Evolutionary conservation across 1,140 invertebrate genomes (phyloP).

Genomic region (Gonatopus flavifemur): DNA sequence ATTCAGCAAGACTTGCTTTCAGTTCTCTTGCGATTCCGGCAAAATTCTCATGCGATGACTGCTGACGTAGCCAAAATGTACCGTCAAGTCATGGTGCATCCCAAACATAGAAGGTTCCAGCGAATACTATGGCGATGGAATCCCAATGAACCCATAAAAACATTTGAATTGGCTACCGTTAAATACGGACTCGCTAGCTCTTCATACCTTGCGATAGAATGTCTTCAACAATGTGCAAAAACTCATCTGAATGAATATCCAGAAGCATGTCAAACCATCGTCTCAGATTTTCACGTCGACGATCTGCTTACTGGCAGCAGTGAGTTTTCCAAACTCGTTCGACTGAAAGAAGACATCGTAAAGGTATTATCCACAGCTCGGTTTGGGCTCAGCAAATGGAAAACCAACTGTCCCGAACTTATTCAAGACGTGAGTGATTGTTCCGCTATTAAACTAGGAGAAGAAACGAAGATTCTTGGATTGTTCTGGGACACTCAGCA

Average conservation of each 20-base stretch:
- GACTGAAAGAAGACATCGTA: background rate
- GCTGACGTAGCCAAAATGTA: background rate
- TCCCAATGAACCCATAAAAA: background rate
- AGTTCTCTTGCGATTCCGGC: background rate
- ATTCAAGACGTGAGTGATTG: background rate
- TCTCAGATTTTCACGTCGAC: constrained; percentile 38
- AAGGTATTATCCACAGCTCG: background rate
- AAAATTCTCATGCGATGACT: background rate
- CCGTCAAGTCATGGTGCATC: constrained; percentile 12
- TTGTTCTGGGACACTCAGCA: background rate
- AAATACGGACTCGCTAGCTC: constrained; percentile 32
- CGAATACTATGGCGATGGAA: constrained; percentile 39
- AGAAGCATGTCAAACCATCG: constrained; percentile 19
- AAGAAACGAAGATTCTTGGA: background rate
- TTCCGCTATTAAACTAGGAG: background rate
- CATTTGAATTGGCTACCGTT: constrained; percentile 23
- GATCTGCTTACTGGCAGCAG: constrained; percentile 27
- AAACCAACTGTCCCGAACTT: background rate
- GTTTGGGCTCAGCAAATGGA: constrained; percentile 17
- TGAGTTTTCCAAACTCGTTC: background rate
- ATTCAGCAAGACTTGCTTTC: background rate
- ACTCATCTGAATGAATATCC: constrained; percentile 16
- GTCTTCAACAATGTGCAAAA: constrained; percentile 19
- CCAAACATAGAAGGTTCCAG: constrained; percentile 28
- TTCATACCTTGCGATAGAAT: constrained; percentile 28